These are phyloP conservation scores for Pantherophis alleghaniensis DNA, from an alignment of 2,797 vertebrate genomes.

Conservation along the genomic window DNA sequence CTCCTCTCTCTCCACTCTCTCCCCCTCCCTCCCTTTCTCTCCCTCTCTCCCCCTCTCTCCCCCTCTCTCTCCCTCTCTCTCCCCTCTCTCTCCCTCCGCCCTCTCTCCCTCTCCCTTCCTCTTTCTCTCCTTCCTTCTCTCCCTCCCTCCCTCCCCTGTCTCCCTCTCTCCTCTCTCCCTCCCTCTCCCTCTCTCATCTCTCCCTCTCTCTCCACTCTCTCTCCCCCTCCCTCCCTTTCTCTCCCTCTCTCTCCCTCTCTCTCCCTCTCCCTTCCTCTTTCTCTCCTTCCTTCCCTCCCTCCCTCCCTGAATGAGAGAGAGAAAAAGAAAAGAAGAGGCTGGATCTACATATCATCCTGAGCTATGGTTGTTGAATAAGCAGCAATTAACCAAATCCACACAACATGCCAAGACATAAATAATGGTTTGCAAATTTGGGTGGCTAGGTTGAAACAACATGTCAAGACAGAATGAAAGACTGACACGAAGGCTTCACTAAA, in stretches of 20 bases:
- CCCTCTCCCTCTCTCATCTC: too few species aligned
- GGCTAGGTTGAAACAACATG: not conserved
- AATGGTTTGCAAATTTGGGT: not conserved
- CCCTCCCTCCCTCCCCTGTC: too few species aligned
- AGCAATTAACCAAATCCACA: not conserved
- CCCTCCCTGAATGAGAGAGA: not conserved
- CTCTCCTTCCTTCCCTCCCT: too few species aligned
- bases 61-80: too few species aligned
- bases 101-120: too few species aligned
- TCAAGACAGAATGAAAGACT: not conserved
- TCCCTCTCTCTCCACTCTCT: too few species aligned
- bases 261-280: too few species aligned
- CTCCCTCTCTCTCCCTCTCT: too few species aligned
- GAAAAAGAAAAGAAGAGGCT: not conserved
- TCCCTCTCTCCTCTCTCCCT: rapidly evolving
- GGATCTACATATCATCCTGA: not conserved
- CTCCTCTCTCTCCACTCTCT: rapidly evolving
- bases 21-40: rapidly evolving
- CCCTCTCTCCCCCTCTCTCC: too few species aligned
- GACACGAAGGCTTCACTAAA: not conserved
- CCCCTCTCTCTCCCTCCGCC: too few species aligned
- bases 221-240: too few species aligned
- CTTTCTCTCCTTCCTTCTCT: too few species aligned
- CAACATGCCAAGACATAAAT: not conserved
- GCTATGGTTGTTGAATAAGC: not conserved